A percentile compares a stretch with the other conserved stretches of the same genome.
Evolutionary conservation across 2,797 vertebrate species (phyloP).

Genomic region (Pempheris klunzingeri): DNA sequence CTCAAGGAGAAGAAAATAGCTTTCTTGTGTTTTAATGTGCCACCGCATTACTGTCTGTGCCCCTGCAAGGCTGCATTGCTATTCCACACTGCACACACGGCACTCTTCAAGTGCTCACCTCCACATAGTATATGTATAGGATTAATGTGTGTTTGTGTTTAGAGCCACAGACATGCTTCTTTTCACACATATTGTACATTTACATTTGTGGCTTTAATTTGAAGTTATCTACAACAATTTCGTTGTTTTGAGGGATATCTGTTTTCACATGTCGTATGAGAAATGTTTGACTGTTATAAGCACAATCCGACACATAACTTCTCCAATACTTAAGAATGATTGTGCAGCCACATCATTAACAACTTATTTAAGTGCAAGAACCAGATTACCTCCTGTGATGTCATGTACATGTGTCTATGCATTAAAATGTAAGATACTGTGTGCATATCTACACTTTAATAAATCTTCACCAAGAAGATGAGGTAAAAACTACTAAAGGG

Average conservation of each 20-base stretch:
- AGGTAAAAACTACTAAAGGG: conserved; percentile 55
- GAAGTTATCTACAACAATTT: background rate
- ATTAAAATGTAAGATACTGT: background rate
- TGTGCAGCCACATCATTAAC: background rate
- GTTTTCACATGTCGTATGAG: too few relatives aligned
- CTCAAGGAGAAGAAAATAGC: conserved; percentile 75
- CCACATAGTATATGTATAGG: conserved; percentile 7
- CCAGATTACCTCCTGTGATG: background rate
- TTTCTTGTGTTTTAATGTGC: conserved; percentile 67
- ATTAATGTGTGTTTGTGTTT: conserved; percentile 17
- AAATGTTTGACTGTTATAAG: background rate
- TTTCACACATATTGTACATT: background rate
- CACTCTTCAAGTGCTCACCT: conserved; percentile 47
- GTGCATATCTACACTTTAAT: conserved; percentile 1
- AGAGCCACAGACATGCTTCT: background rate
- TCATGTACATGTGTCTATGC: background rate
- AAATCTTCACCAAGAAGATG: conserved; percentile 37
- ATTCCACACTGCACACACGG: conserved; percentile 51
- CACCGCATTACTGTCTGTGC: conserved; percentile 52
- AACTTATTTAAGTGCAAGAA: background rate
- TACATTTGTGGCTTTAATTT: conserved; percentile 12
- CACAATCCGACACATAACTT: background rate
- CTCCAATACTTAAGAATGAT: background rate
- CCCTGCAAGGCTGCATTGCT: conserved; percentile 45
- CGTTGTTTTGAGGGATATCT: too few relatives aligned